Conservation (phyloP, 2,888 invertebrate species). For the Mythimna lalbum region DNA sequence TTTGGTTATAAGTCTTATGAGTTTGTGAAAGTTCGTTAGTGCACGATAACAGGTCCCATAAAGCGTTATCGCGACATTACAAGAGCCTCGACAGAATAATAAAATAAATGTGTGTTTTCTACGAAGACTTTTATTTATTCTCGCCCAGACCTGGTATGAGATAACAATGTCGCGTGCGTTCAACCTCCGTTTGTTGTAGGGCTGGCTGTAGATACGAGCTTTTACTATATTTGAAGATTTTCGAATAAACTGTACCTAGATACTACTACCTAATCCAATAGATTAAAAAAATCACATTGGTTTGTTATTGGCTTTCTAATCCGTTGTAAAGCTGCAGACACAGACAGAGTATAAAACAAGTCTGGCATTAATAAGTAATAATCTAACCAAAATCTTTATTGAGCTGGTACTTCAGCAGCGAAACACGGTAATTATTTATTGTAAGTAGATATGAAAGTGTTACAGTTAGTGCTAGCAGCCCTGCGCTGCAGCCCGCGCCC, state of each 20-base stretch:
- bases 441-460: slow-evolving; percentile 25
- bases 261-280: too few relatives aligned
- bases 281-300: not conserved
- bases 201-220: slow-evolving; percentile 39
- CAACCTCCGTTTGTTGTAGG: slow-evolving; percentile 72
- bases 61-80: slow-evolving; percentile 85
- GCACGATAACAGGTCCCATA: slow-evolving; percentile 84
- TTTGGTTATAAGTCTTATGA: slow-evolving; percentile 31
- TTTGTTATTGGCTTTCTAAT: not conserved
- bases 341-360: slow-evolving; percentile 1
- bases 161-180: slow-evolving; percentile 89
- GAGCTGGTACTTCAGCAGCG: not conserved
- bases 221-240: not conserved
- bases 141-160: slow-evolving; percentile 84
- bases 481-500: slow-evolving; percentile 68
- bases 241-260: not conserved
- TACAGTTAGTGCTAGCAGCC: slow-evolving; percentile 61
- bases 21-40: slow-evolving; percentile 81
- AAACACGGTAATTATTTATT: slow-evolving; percentile 21
- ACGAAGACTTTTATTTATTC: slow-evolving; percentile 88
- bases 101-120: slow-evolving; percentile 88
- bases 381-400: slow-evolving; percentile 5
- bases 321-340: not conserved
- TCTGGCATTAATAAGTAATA: not conserved
- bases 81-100: slow-evolving; percentile 84